phyloP scores from a whole-genome alignment of 2,113 vertebrate species.

The Struthio camelus region DNA sequence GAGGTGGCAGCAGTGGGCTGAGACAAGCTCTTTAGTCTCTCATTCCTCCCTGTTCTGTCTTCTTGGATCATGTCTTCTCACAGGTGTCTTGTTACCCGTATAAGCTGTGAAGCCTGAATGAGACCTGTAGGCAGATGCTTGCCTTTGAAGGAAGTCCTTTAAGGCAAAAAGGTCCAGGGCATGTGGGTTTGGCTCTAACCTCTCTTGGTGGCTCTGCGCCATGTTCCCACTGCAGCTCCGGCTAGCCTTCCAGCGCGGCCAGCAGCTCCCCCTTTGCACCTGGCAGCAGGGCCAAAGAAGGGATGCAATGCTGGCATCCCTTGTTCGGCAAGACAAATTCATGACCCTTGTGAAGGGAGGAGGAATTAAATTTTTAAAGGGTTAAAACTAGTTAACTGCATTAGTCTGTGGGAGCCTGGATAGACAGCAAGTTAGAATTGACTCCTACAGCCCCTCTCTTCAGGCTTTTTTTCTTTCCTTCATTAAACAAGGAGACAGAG shows the following conservation, averaged over 20 bases:
- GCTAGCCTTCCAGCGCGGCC: not conserved
- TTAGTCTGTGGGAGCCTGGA: not conserved
- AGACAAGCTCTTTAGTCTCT: not conserved
- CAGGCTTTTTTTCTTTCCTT: not conserved
- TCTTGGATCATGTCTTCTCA: too few species aligned
- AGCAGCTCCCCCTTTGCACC: not conserved
- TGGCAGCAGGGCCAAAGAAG: not conserved
- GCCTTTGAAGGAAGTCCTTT: not conserved
- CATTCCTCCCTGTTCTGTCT: not conserved
- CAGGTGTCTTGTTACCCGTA: not conserved
- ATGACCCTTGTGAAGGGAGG: not conserved
- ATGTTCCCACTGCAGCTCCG: not conserved
- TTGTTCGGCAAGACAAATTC: not conserved
- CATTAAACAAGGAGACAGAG: not conserved
- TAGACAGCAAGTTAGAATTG: not conserved
- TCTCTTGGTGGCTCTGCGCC: not conserved
- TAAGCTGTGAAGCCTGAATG: not conserved
- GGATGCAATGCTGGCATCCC: not conserved
- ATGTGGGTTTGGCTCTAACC: not conserved
- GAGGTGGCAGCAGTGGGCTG: not conserved
- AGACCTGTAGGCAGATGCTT: not conserved
- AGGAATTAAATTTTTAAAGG: not conserved
- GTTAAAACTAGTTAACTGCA: not conserved
- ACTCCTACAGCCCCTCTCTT: not conserved
- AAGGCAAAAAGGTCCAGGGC: not conserved